Evolutionary conservation across 1,140 invertebrate species (phyloP).

Genomic region (Batillaria attramentaria): DNA sequence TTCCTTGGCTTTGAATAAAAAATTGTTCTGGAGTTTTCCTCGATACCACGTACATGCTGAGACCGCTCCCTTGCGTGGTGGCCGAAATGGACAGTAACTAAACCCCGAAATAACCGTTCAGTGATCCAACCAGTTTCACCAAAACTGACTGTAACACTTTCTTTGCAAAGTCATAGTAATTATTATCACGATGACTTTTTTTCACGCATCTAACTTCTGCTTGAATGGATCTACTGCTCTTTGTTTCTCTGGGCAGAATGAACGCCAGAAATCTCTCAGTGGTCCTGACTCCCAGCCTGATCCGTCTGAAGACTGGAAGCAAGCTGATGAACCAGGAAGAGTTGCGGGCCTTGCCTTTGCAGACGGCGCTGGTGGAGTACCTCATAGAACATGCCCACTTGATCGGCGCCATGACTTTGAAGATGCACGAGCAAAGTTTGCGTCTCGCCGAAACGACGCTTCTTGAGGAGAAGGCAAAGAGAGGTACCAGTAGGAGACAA

Average conservation of each 20-base stretch:
- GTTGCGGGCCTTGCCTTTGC: slow-evolving; percentile 2
- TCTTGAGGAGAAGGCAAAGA: too few species aligned
- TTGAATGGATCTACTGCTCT: too few species aligned
- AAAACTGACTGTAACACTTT: too few species aligned
- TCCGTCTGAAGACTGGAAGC: slow-evolving; percentile 18
- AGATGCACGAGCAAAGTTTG: not conserved
- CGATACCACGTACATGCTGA: too few species aligned
- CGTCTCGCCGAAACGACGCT: too few species aligned
- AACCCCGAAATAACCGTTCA: too few species aligned
- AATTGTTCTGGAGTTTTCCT: too few species aligned
- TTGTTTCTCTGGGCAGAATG: not conserved
- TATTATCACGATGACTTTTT: not conserved
- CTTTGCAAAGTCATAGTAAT: not conserved
- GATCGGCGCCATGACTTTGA: slow-evolving; percentile 18
- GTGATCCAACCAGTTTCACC: too few species aligned
- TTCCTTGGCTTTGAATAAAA: too few species aligned
- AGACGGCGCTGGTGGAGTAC: slow-evolving; percentile 28
- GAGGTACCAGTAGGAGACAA: too few species aligned
- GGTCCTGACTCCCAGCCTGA: slow-evolving; percentile 23
- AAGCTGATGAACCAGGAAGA: slow-evolving; percentile 18
- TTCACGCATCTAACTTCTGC: not conserved
- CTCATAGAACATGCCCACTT: slow-evolving; percentile 12
- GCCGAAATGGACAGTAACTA: not conserved
- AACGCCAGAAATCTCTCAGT: slow-evolving; percentile 15
- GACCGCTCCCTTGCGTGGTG: too few species aligned